These are phyloP conservation scores for Atractosteus spatula DNA, from an alignment of 2,113 vertebrate genomes.

Conservation along the genomic window DNA sequence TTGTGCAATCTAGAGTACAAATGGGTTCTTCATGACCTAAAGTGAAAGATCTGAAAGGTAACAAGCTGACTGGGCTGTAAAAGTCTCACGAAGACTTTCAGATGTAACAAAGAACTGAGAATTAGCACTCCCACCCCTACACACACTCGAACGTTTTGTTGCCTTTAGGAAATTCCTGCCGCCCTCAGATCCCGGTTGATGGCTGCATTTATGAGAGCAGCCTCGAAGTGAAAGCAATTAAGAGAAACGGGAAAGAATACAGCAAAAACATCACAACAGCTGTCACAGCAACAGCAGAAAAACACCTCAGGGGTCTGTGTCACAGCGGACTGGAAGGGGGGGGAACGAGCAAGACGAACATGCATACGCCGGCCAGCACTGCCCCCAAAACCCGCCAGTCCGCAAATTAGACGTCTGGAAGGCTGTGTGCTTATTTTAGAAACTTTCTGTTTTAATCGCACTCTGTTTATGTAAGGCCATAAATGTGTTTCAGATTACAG, in stretches of 20 bases:
- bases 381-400: slow-evolving; percentile 52
- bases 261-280: not conserved
- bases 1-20: no score
- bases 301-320: not conserved
- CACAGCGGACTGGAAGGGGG: not conserved
- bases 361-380: slow-evolving; percentile 33
- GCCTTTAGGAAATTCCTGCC: no score
- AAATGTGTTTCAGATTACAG: slow-evolving; percentile 86
- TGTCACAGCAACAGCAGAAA: slow-evolving; percentile 5
- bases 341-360: slow-evolving; percentile 6
- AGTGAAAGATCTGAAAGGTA: no score
- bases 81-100: no score
- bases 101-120: no score
- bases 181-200: no score
- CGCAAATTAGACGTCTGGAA: slow-evolving; percentile 65
- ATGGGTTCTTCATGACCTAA: no score
- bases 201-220: no score
- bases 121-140: no score
- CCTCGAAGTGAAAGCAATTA: no score
- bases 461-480: slow-evolving; percentile 70
- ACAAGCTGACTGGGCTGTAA: no score
- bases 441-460: slow-evolving; percentile 58
- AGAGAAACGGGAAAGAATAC: not conserved
- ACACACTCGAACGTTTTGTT: no score
- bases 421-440: slow-evolving; percentile 69